These are phyloP conservation scores for Hermaeophaga mercurialis DNA, from an alignment of 2,888 invertebrate genomes.

Conservation along the genomic window DNA sequence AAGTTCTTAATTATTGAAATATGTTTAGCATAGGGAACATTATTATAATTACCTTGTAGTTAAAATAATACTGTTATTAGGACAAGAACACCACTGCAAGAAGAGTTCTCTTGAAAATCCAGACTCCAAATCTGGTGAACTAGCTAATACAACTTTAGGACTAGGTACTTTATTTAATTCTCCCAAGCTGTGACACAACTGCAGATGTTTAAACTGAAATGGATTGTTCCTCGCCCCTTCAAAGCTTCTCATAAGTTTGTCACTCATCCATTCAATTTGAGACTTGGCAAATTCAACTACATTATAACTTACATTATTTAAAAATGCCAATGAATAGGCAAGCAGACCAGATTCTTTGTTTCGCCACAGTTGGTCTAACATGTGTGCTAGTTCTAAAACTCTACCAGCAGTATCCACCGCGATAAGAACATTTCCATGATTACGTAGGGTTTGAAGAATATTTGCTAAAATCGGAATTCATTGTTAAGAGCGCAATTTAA, in stretches of 20 bases:
- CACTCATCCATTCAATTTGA: conserved; percentile 99
- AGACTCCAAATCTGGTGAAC: conserved; percentile 92
- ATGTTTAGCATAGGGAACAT: too few relatives aligned
- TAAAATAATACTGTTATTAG: conserved; percentile 92
- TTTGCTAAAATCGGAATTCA: conserved; percentile 78
- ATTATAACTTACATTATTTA: conserved; percentile 97
- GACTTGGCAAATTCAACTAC: conserved; percentile 99
- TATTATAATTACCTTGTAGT: conserved; percentile 77
- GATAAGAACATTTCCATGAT: conserved; percentile 94
- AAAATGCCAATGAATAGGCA: conserved; percentile 89
- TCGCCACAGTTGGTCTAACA: conserved; percentile 93
- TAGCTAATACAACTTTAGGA: conserved; percentile 94
- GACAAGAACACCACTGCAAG: conserved; percentile 89
- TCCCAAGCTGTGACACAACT: conserved; percentile 88
- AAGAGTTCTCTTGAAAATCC: conserved; percentile 96
- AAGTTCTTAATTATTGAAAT: too few relatives aligned
- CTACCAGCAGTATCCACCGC: conserved; percentile 97
- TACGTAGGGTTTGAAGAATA: conserved; percentile 89
- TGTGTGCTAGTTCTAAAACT: conserved; percentile 93
- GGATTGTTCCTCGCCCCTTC: conserved; percentile 91
- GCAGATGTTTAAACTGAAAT: conserved; percentile 78
- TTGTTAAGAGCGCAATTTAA: too few relatives aligned
- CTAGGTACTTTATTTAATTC: conserved; percentile 87
- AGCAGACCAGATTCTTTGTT: conserved; percentile 95
- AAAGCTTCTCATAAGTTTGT: conserved; percentile 92